Evolutionary conservation across 2,113 vertebrate species (phyloP), one percentile per base, ranked within the genome.

Genomic region (Hippocampus abdominalis): DNA sequence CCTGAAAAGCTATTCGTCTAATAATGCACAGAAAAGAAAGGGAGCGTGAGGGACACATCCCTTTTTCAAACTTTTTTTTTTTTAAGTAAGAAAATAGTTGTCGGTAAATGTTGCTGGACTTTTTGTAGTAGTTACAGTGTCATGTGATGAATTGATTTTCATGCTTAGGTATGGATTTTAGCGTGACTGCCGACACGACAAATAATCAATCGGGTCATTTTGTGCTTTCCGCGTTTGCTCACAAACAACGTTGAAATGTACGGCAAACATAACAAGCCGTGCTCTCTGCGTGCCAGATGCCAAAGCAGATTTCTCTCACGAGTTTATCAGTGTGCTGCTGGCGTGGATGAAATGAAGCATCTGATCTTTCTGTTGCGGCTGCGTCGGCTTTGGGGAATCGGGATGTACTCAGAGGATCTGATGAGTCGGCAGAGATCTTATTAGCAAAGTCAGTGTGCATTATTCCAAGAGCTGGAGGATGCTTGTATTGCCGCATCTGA

Each of bases 391-490:
- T 57, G 48, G 79, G 69, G 75, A 83, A 76, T 74, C 29, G 8
- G 53, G 65, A 62, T 3, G 8, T 29, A 67, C 74, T 82, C 74
- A 9, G 56, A 71, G 69, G 79, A 83, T 73, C 53, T 44, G 80
- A 82, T 85, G 83, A 86, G 78, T 81, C 53, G 29, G 73, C 80
- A 79, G 36, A 83, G 83, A 84, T 85, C 74, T 82, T 83, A 85
- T 88, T 83, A 84, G 73, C 32, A 63, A 64, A 70, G 69, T 59
- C 74, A 56, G 66, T 42, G 70, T 78, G 76, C 79, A 64, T 80
- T 74, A 76, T 81, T 83, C 73, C 75, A 70, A 82, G 65, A 74
- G 70, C 64, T 69, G 36, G 20, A 42, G 60, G 66, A 46, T 62
- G 76, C 48, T 68, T 66, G 66, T 66, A 51, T 71, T 82, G 48